A percentile compares a stretch with the other conserved stretches of the same genome.
phyloP scores from a whole-genome alignment of 2,888 invertebrate species.

The Luperina testacea region DNA sequence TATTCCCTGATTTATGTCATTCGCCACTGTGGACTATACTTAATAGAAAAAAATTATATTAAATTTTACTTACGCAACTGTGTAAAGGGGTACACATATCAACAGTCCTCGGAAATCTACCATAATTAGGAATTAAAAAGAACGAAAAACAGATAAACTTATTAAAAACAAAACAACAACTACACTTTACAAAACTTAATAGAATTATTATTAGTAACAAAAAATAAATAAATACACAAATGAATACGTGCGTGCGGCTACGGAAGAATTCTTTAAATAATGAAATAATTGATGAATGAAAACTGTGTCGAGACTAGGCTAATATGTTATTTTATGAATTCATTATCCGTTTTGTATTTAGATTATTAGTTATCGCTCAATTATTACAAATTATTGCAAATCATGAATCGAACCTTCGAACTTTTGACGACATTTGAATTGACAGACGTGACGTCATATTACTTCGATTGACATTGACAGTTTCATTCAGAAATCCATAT shows the following conservation, averaged over 20 bases:
- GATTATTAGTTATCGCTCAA: slow-evolving; percentile 42
- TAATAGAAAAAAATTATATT: background rate
- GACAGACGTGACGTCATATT: slow-evolving; percentile 34
- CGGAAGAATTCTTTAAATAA: slow-evolving; percentile 30
- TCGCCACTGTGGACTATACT: background rate
- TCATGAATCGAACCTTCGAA: slow-evolving; percentile 72
- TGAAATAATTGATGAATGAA: slow-evolving; percentile 54
- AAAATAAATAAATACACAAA: slow-evolving; percentile 44
- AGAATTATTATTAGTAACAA: slow-evolving; percentile 35
- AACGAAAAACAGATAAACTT: slow-evolving; percentile 43
- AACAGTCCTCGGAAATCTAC: slow-evolving; percentile 74
- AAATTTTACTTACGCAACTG: slow-evolving; percentile 75
- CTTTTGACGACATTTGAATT: slow-evolving; percentile 71
- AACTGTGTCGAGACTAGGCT: slow-evolving; percentile 45
- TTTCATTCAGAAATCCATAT: slow-evolving; percentile 40
- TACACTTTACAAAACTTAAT: slow-evolving; percentile 36
- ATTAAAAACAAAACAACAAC: slow-evolving; percentile 52
- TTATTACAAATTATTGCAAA: slow-evolving; percentile 58
- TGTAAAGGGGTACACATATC: slow-evolving; percentile 78
- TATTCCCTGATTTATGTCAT: background rate
- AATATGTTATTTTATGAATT: slow-evolving; percentile 25
- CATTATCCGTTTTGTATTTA: slow-evolving; percentile 40
- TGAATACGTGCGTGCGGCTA: slow-evolving; percentile 46
- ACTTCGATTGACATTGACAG: slow-evolving; percentile 12
- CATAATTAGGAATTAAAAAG: slow-evolving; percentile 67